phyloP scores from a whole-genome alignment of 2,797 vertebrate species.

The Myotis vivesi region DNA sequence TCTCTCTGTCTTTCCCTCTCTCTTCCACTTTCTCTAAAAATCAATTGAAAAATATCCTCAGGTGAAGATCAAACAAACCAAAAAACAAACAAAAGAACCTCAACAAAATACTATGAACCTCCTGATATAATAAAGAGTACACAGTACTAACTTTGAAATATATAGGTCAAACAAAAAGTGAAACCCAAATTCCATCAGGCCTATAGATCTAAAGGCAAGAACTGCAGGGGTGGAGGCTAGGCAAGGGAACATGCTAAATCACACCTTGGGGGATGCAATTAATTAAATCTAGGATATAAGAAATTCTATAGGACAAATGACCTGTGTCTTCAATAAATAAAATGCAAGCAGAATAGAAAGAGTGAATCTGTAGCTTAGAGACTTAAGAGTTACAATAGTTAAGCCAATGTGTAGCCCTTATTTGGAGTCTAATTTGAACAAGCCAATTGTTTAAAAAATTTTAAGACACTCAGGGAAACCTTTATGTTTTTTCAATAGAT shows the following conservation, averaged over 20 bases:
- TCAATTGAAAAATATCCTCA: too few species aligned
- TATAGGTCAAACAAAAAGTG: background rate
- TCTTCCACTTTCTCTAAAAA: too few species aligned
- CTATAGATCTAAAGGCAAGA: background rate
- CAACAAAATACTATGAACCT: background rate
- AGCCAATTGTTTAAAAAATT: background rate
- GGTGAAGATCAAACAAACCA: too few species aligned
- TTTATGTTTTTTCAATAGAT: background rate
- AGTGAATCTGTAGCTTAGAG: background rate
- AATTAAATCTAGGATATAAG: background rate
- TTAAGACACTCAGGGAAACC: background rate
- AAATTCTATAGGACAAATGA: background rate
- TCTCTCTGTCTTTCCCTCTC: too few species aligned
- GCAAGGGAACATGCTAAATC: background rate
- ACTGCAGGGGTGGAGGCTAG: fast-evolving
- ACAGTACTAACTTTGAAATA: background rate
- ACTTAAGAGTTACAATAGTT: background rate
- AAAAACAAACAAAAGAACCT: too few species aligned
- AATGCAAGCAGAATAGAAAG: background rate
- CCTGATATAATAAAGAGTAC: background rate
- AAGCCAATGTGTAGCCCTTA: background rate
- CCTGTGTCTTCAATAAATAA: background rate
- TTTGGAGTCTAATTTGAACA: background rate
- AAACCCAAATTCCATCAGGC: background rate
- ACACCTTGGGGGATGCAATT: background rate